phyloP scores from a whole-genome alignment of 2,888 invertebrate genomes.

The Andrena praecox region DNA sequence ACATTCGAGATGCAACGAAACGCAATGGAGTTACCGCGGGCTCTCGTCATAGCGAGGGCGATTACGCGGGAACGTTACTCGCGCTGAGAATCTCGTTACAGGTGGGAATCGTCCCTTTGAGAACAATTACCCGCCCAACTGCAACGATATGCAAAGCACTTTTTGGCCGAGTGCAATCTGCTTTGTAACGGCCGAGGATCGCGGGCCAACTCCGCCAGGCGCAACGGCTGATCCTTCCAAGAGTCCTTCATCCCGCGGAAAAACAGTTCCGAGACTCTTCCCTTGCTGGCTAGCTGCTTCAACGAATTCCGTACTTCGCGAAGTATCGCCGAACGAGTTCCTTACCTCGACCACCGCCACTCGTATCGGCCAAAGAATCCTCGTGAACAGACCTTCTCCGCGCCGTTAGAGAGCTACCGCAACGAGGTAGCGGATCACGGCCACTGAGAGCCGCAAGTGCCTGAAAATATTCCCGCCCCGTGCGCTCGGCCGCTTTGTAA shows the following conservation, averaged over 20 bases:
- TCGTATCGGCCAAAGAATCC: no score
- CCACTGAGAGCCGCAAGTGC: not conserved
- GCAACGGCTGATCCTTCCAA: no score
- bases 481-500: no score
- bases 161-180: not conserved
- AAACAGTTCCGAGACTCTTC: not conserved
- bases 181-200: not conserved
- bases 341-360: no score
- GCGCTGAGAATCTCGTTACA: slow-evolving; percentile 16
- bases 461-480: not conserved
- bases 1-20: not conserved
- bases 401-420: no score
- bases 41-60: slow-evolving; percentile 31
- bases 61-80: slow-evolving; percentile 27
- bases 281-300: no score
- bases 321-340: no score
- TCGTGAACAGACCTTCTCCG: no score
- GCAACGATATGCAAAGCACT: not conserved
- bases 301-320: no score
- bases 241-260: no score
- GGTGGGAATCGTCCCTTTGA: slow-evolving; percentile 19
- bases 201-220: no score
- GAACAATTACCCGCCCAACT: slow-evolving; percentile 10
- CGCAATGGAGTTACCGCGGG: not conserved
- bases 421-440: not conserved